Base-by-base conservation (phyloP, 2,888 invertebrate genomes). In the Brachyptera putata region DNA sequence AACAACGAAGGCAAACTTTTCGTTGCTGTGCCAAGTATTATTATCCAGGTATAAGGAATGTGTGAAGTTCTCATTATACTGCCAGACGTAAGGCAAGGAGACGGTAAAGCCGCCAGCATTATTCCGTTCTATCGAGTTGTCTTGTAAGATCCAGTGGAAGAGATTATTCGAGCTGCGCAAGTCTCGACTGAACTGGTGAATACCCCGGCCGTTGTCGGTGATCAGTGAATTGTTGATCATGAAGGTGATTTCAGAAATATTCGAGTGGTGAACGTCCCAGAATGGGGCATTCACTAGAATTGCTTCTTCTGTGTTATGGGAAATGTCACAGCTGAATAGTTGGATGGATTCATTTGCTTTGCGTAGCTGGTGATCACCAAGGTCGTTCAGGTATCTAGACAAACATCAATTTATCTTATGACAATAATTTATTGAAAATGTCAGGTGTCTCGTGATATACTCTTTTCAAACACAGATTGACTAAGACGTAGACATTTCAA, bases 161-260 rank as follows among this genome's bases (percentile, higher is more conserved):
- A 99, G 80, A 76, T 99, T 99, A 70, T 98, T 98, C 0, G 97
- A 95, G 64, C 94, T 90, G 67, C 95, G 84, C 68, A 98, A 84
- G 74, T 99, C 95, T 70, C 94, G 85, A 68, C 24, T 65, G 61
- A 39, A 58, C 68, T 97, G 96, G 58, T 84, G 82, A 64, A 97
- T 85, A 13, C 96, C 94, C 72, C 83, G 84, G 0, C 89, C 89
- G 72, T 99, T 99, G 69, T 92, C 89, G 0, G 85, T 85, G 37
- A 99, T 89, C 61, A 88, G 77, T 56, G 89, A 89, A 66, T 85
- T 85, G 68, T 95, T 95, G 1, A 99, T 81, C 77, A 91, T 91
- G 65, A 97, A 85, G 0, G 89, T 87, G 50, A 97, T 87, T 78
- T 95, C 93, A 0, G 94, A 92, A 56, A 96, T 81, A 70, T 94